These are phyloP conservation scores for Orthosia gracilis DNA, from an alignment of 2,888 invertebrate genomes.

Conservation along the genomic window DNA sequence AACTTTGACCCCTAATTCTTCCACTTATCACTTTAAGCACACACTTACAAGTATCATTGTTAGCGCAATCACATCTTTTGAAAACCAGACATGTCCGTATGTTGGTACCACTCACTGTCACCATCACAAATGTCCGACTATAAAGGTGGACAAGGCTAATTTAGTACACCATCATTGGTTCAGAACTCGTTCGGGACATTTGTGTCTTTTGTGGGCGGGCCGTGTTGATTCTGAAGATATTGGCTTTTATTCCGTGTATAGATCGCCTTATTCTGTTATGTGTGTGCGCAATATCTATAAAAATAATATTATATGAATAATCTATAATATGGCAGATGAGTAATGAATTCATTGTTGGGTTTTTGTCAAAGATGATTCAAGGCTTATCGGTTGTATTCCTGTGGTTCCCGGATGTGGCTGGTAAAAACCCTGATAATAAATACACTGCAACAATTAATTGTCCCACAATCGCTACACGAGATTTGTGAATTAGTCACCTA, in stretches of 20 bases:
- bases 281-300: slow-evolving; percentile 30
- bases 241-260: slow-evolving; percentile 68
- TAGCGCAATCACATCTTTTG: slow-evolving; percentile 76
- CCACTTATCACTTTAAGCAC: slow-evolving; percentile 48
- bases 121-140: slow-evolving; percentile 81
- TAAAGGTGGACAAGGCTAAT: slow-evolving; percentile 84
- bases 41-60: slow-evolving; percentile 64
- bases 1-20: slow-evolving; percentile 36
- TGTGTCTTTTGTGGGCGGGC: slow-evolving; percentile 82
- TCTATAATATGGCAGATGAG: background rate
- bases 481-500: background rate
- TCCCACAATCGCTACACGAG: background rate
- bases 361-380: background rate
- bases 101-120: slow-evolving; percentile 80
- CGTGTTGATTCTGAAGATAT: slow-evolving; percentile 84
- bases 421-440: background rate
- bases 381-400: background rate
- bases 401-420: background rate
- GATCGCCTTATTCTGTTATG: slow-evolving; percentile 68
- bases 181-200: slow-evolving; percentile 79
- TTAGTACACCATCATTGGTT: slow-evolving; percentile 81
- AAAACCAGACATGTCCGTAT: slow-evolving; percentile 72
- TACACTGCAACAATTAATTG: background rate
- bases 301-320: background rate
- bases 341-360: slow-evolving; percentile 13